Conservation (phyloP, 2,888 invertebrate genomes). For the Nematopogon swammerdamellus region DNA sequence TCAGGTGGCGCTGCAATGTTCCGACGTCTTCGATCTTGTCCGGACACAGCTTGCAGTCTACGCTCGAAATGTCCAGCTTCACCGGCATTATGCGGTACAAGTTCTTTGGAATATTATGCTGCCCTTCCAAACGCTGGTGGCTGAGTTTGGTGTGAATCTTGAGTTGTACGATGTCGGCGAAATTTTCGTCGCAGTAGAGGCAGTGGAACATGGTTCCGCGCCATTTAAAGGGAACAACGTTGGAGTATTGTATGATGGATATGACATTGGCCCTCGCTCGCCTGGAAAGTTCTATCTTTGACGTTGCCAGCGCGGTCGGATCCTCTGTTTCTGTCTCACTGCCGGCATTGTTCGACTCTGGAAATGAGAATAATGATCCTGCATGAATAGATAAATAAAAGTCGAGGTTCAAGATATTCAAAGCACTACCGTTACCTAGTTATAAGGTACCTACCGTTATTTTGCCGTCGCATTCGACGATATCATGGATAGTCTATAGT, state of each 20-base stretch:
- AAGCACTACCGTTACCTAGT: too few species aligned
- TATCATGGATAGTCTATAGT: too few species aligned
- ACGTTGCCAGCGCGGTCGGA: too few species aligned
- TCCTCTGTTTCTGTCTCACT: too few species aligned
- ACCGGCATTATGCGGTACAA: conserved; percentile 7
- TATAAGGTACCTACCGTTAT: too few species aligned
- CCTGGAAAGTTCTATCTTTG: too few species aligned
- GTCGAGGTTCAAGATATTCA: too few species aligned
- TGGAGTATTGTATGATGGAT: conserved; percentile 31
- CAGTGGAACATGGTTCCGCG: conserved; percentile 35
- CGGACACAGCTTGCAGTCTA: conserved; percentile 35
- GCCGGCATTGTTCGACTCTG: too few species aligned
- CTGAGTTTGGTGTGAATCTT: conserved; percentile 26
- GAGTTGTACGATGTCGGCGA: conserved; percentile 29
- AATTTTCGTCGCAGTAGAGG: conserved; percentile 28
- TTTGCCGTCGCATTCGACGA: too few species aligned
- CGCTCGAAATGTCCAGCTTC: conserved; percentile 26
- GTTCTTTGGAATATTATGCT: too few species aligned
- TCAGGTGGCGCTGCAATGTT: conserved; percentile 25
- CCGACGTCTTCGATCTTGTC: conserved; percentile 23
- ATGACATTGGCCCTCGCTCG: conserved; percentile 8
- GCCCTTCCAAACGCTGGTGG: conserved; percentile 23
- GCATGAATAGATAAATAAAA: too few species aligned
- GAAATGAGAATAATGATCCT: too few species aligned
- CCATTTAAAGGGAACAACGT: conserved; percentile 34